Base-by-base conservation (phyloP, 2,797 vertebrate genomes). In the Cryptoprocta ferox region DNA sequence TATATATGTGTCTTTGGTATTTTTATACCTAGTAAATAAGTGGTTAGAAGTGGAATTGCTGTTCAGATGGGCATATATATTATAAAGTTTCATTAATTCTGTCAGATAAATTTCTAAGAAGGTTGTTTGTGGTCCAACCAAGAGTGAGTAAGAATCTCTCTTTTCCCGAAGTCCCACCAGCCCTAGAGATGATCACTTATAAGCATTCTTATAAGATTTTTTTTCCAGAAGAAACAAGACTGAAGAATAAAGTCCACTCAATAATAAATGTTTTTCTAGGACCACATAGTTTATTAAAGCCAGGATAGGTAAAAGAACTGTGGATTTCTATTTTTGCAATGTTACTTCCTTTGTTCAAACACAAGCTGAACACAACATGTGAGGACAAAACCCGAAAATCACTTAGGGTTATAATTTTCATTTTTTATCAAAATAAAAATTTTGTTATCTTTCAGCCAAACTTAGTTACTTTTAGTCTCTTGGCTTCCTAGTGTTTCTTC, bases 351-450 rank as follows among this genome's bases (percentile, higher is more conserved):
- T 70, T 87, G 85, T 26, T 42, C 32, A 8, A 75, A 86, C 3
- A 13, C 37, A 70, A 12, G 15, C 26, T 90, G n/a, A 68, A 83
- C 35, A 87, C n/a, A 63, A 10, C 21, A 75, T 83, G 35, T 48
- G 56, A 59, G 24, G 56, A 59, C 8, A 24, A 7, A 24, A 59
- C 56, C 21, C 24, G 56, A 56, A 86, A 70, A 79, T 21, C 21
- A 82, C 37, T 39, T 61, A 65, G 28, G 75, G 42, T 82, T 18
- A 92, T 65, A 28, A 26, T 65, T 94, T 85, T 84, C 28, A 70
- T 56, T 75, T 91, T 76, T 86, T 35, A 89, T 73, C 70, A 78
- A 86, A 86, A 96, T 73, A 7, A 37, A 94, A 88, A 79, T 26
- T 30, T 42, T 66, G n/a, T 68, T 73, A 39, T 63, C 28, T 89